These are phyloP conservation scores for Calcarius ornatus DNA, from an alignment of 2,113 vertebrate genomes.

Conservation along the genomic window DNA sequence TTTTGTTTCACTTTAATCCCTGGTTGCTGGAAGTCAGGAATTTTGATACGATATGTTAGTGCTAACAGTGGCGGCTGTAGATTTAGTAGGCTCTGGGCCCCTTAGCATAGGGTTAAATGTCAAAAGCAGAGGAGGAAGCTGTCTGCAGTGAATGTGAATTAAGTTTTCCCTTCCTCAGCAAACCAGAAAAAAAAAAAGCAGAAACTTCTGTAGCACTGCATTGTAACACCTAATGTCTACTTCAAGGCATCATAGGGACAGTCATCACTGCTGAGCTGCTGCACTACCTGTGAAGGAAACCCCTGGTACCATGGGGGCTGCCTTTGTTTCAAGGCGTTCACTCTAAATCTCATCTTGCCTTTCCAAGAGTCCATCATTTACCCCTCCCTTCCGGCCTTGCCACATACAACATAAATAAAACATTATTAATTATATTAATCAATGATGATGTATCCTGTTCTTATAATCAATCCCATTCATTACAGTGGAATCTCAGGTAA, in stretches of 20 bases:
- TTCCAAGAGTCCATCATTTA: background rate
- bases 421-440: background rate
- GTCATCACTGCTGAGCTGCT: background rate
- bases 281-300: background rate
- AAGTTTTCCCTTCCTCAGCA: background rate
- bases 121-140: conserved; percentile 40
- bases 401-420: background rate
- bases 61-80: background rate
- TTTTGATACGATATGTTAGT: conserved; percentile 1
- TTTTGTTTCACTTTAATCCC: conserved; percentile 50
- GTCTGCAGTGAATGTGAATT: conserved; percentile 39
- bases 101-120: conserved; percentile 51
- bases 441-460: background rate
- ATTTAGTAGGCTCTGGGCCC: conserved; percentile 9
- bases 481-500: background rate
- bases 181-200: background rate
- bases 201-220: background rate
- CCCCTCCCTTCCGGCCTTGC: background rate
- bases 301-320: background rate
- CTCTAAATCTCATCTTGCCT: background rate
- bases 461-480: background rate
- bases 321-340: background rate
- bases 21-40: conserved; percentile 35
- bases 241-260: background rate
- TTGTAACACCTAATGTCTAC: background rate